These are phyloP conservation scores for Lepus europaeus DNA, from an alignment of 2,113 vertebrate genomes.

Conservation along the genomic window DNA sequence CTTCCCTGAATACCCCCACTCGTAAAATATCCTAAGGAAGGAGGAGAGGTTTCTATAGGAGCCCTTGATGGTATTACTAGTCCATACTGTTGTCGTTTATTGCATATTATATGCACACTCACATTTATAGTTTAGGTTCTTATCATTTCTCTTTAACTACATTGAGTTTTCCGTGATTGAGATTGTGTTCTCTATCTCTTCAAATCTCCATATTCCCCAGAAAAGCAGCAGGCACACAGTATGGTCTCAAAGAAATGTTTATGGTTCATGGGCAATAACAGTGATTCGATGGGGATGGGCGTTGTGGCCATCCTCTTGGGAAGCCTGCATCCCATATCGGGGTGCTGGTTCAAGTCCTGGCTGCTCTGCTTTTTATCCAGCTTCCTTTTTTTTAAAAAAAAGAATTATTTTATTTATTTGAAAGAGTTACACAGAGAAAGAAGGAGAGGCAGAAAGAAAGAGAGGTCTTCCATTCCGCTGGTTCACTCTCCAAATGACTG, in stretches of 20 bases:
- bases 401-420: no score
- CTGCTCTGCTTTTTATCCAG: no score
- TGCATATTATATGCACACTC: background rate
- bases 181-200: background rate
- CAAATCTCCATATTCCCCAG: background rate
- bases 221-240: background rate
- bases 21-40: conserved; percentile 47
- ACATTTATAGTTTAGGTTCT: conserved; percentile 4
- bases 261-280: background rate
- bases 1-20: conserved; percentile 71
- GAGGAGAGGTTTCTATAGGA: background rate
- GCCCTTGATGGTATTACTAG: conserved; percentile 2
- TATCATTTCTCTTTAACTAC: conserved; percentile 16
- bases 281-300: background rate
- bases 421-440: no score
- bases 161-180: background rate
- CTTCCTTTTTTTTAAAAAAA: no score
- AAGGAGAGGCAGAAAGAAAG: no score
- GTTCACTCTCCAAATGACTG: no score
- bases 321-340: no score
- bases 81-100: background rate
- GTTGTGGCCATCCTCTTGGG: no score
- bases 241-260: conserved; percentile 26
- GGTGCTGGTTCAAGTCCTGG: no score
- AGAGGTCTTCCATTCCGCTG: no score